Base-by-base conservation (phyloP, 2,797 vertebrate species). In the Chelmon rostratus region DNA sequence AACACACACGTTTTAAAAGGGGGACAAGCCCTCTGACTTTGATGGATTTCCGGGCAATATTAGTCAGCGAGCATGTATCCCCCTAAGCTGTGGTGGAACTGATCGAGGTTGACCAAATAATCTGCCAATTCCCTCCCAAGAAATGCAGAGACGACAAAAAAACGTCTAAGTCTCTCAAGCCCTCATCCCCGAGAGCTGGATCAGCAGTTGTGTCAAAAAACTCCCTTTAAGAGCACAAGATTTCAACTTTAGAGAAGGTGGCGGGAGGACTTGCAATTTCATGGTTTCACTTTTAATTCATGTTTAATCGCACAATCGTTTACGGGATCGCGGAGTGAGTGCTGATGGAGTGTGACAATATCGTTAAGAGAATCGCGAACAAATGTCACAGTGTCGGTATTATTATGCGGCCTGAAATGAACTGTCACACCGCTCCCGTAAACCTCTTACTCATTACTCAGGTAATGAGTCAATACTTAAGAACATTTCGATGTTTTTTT, bases 21-120 rank as follows among this genome's bases (percentile, higher is more conserved):
- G 85, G 87, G 91, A 92, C 91, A 87, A 88, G 87, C 68, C 85
- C 90, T 91, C 86, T 93, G 93, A 94, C 94, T 95, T 94, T 94
- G 95, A 94, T 92, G 91, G 93, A 94, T 91, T 95, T 91, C 74
- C 54, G 78, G 89, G 92, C 90, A 91, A 91, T 92, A 89, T 93
- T 92, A 93, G 91, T 93, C 92, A 91, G 88, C 86, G 87, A 92
- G 89, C 90, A 82, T 88, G 88, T 91, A 91, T 92, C 89, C 86
- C 88, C 89, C 88, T 94, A 95, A 95, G 92, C 95, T 92, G 92
- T 42, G 88, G 93, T 94, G 95, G 94, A 95, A 96, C 95, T 89
- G 94, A 95, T 95, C 92, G 92, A 91, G 93, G 94, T 92, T 95
- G 94, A 95, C 94, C 95, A 95, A 95, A 95, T 96, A 95, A 96